phyloP scores from a whole-genome alignment of 2,888 invertebrate species.

The Aricia artaxerxes region DNA sequence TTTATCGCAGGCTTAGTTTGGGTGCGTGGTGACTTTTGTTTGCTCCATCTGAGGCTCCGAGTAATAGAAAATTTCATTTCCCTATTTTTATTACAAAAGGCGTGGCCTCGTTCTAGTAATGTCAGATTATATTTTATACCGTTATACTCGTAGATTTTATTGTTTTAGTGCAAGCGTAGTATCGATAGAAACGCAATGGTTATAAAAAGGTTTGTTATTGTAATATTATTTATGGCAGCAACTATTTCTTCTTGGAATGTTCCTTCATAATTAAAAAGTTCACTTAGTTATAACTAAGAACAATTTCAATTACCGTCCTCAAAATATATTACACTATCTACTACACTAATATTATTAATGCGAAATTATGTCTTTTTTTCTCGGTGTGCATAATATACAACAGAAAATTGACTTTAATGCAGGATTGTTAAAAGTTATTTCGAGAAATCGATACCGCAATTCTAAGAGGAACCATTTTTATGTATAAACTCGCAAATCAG shows the following conservation, averaged over 20 bases:
- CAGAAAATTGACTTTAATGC: not conserved
- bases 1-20: constrained; percentile 6
- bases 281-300: too few relatives aligned
- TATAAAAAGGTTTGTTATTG: not conserved
- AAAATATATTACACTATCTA: too few relatives aligned
- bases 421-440: not conserved
- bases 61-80: constrained; percentile 7
- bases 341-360: too few relatives aligned
- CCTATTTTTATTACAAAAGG: not conserved
- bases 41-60: not conserved
- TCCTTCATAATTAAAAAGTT: too few relatives aligned
- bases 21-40: constrained; percentile 23
- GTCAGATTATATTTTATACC: not conserved
- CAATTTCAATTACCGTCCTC: too few relatives aligned
- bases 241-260: too few relatives aligned
- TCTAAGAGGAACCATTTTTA: constrained; percentile 45
- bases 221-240: not conserved
- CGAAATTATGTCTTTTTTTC: too few relatives aligned
- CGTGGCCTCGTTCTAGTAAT: not conserved
- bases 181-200: not conserved
- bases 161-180: not conserved
- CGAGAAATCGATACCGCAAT: constrained; percentile 36
- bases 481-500: constrained; percentile 73
- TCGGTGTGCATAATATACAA: too few relatives aligned
- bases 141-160: not conserved